Evolutionary conservation across 2,888 invertebrate species (phyloP).

Genomic region (Dendrolimus houi): DNA sequence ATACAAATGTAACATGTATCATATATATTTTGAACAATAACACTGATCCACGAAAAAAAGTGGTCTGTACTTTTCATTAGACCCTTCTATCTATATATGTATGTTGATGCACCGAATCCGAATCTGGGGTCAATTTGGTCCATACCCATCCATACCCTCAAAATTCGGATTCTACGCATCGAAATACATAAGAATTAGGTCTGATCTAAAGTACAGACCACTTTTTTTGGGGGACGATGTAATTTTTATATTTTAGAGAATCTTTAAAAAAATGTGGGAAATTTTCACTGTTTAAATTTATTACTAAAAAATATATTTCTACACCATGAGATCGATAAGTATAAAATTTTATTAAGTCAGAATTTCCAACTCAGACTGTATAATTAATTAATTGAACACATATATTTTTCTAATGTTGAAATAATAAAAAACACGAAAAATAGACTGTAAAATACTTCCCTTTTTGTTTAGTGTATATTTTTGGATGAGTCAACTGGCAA

Average conservation of each 20-base stretch:
- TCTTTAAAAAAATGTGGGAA: background rate
- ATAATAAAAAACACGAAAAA: too few relatives aligned
- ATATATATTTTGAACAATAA: background rate
- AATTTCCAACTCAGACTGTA: background rate
- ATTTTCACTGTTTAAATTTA: background rate
- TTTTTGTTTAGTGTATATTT: background rate
- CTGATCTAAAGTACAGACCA: too few relatives aligned
- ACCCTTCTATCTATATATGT: too few relatives aligned
- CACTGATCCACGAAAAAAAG: background rate
- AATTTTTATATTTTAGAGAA: too few relatives aligned
- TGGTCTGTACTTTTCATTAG: background rate
- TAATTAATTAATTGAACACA: background rate
- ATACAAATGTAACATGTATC: background rate
- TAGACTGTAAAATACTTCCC: too few relatives aligned
- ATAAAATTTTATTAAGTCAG: background rate
- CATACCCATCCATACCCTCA: too few relatives aligned
- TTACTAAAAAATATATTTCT: background rate
- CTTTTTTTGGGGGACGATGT: too few relatives aligned
- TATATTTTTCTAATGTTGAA: too few relatives aligned
- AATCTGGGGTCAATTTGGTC: too few relatives aligned
- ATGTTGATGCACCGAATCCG: too few relatives aligned
- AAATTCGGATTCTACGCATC: too few relatives aligned
- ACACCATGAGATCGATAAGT: background rate
- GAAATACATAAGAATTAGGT: too few relatives aligned
- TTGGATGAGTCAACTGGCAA: background rate